These are phyloP conservation scores for Encarsia formosa DNA, from an alignment of 2,888 invertebrate species.

Conservation along the genomic window DNA sequence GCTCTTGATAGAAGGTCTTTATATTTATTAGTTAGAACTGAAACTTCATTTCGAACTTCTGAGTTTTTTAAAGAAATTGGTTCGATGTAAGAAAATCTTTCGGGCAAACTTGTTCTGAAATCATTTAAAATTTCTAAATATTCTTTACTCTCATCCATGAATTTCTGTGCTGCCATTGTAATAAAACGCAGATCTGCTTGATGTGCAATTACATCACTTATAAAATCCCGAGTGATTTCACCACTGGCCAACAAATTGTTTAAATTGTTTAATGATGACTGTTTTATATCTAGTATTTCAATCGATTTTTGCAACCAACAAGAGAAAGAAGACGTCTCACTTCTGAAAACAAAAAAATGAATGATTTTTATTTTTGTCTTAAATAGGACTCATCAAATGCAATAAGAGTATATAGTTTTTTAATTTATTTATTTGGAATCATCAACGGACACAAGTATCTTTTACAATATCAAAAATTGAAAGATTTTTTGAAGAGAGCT, in stretches of 20 bases:
- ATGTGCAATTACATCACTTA: conserved; percentile 90
- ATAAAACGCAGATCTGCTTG: conserved; percentile 94
- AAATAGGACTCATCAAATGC: too few species aligned
- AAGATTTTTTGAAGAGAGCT: too few species aligned
- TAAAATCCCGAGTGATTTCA: conserved; percentile 82
- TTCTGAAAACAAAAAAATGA: too few species aligned
- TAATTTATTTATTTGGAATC: too few species aligned
- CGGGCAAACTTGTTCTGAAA: conserved; percentile 79
- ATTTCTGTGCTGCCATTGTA: conserved; percentile 94
- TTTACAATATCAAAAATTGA: too few species aligned
- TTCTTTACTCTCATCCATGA: conserved; percentile 92
- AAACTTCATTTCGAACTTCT: conserved; percentile 73
- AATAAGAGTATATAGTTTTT: too few species aligned
- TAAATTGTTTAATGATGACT: conserved; percentile 73
- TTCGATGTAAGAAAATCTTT: conserved; percentile 75
- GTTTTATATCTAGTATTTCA: conserved; percentile 78
- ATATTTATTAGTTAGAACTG: conserved; percentile 73
- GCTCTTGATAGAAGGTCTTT: conserved; percentile 78
- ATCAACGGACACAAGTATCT: too few species aligned
- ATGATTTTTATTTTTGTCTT: too few species aligned
- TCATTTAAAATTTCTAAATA: conserved; percentile 80
- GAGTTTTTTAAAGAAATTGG: conserved; percentile 67
- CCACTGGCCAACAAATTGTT: conserved; percentile 65
- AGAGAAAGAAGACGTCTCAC: conserved; percentile 76
- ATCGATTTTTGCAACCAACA: conserved; percentile 81